phyloP scores from a whole-genome alignment of 2,113 vertebrate species.

The Hydrolagus affinis region DNA sequence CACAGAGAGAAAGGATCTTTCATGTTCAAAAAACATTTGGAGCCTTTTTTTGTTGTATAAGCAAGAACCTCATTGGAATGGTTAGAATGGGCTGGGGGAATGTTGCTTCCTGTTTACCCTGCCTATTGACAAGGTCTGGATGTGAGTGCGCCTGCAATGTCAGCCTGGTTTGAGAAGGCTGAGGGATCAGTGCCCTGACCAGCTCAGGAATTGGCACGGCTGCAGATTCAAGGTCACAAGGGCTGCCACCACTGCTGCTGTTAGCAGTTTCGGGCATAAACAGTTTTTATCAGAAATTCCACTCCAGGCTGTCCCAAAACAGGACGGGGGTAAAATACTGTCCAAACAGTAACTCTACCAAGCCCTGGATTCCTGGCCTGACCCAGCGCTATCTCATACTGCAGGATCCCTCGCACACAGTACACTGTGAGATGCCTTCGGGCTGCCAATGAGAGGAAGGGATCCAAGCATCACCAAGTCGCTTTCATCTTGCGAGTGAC shows the following conservation, averaged over 20 bases:
- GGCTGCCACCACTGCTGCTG: not conserved
- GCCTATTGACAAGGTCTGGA: not conserved
- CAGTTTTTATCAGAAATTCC: not conserved
- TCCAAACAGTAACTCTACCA: too few relatives aligned
- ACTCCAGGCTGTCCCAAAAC: not conserved
- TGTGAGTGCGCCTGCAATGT: not conserved
- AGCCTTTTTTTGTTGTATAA: too few relatives aligned
- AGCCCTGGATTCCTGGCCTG: too few relatives aligned
- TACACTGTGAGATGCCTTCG: too few relatives aligned
- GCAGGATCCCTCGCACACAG: too few relatives aligned
- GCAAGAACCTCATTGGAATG: not conserved
- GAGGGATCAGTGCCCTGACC: conserved; percentile 1
- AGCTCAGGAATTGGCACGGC: not conserved
- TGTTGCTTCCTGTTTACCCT: not conserved
- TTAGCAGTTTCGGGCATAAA: not conserved
- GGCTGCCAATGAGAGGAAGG: too few relatives aligned
- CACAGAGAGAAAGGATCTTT: too few relatives aligned
- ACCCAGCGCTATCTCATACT: too few relatives aligned
- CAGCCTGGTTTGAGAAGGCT: not conserved
- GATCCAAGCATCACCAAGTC: too few relatives aligned
- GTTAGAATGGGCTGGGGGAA: not conserved
- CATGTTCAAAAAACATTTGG: too few relatives aligned
- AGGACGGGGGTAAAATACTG: too few relatives aligned
- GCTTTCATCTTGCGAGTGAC: too few relatives aligned
- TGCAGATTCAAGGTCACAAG: not conserved